phyloP scores from a whole-genome alignment of 2,113 vertebrate species.

The Tychaedon coryphoeus region DNA sequence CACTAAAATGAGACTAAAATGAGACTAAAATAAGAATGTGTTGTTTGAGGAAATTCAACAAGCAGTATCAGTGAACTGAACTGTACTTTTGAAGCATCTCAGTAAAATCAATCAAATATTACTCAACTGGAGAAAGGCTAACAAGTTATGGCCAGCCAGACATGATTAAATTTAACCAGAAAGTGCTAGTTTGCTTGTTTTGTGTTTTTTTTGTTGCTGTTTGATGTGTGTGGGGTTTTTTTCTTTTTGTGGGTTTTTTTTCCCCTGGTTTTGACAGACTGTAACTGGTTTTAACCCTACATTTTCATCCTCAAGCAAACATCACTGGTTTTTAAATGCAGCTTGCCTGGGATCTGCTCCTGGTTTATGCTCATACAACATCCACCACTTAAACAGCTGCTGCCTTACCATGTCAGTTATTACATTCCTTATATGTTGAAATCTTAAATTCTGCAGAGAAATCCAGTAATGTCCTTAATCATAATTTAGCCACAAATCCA shows the following conservation, averaged over 20 bases:
- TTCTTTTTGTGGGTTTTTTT: accelerated
- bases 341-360: background rate
- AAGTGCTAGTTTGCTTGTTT: background rate
- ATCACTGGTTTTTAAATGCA: background rate
- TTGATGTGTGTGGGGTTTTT: background rate
- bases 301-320: background rate
- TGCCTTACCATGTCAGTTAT: background rate
- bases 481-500: background rate
- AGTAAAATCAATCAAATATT: conserved; percentile 36
- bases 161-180: background rate
- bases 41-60: background rate
- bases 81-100: background rate
- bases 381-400: background rate
- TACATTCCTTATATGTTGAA: background rate
- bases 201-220: background rate
- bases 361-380: background rate
- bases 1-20: conserved; percentile 9
- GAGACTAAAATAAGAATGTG: background rate
- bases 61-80: background rate
- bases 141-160: background rate
- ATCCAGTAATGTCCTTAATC: background rate
- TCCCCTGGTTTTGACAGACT: background rate
- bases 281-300: background rate
- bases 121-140: background rate
- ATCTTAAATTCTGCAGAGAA: background rate